A percentile compares a stretch with the other conserved stretches of the same genome.
These are phyloP conservation scores for Serilophus lunatus DNA, from an alignment of 2,113 vertebrate species.

Conservation along the genomic window DNA sequence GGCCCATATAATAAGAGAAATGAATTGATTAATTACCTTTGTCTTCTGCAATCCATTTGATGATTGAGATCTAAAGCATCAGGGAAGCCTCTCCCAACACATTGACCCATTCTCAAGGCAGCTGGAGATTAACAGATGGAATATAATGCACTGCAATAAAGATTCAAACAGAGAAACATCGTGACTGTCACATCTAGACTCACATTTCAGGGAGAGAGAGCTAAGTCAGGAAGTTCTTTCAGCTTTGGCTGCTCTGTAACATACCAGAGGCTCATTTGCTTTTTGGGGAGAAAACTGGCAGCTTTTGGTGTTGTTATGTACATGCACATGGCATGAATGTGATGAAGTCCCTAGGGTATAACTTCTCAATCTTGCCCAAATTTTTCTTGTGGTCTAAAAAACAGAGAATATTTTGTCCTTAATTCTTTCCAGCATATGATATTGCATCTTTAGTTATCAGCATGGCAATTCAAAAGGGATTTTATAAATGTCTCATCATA, in stretches of 20 bases:
- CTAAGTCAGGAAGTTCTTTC: background rate
- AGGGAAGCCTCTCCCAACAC: background rate
- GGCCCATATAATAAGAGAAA: background rate
- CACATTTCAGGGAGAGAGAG: background rate
- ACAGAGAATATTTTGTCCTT: background rate
- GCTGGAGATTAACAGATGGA: background rate
- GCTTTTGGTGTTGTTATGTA: background rate
- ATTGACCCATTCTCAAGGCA: background rate
- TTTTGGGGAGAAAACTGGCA: background rate
- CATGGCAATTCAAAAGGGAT: constrained; percentile 8
- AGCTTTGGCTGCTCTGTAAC: background rate
- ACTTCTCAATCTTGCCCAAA: background rate
- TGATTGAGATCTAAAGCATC: background rate
- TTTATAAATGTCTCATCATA: background rate
- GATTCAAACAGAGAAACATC: background rate
- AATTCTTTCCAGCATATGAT: background rate
- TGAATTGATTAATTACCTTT: background rate
- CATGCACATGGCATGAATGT: background rate
- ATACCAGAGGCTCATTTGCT: background rate
- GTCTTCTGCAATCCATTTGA: background rate
- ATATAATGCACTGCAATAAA: background rate
- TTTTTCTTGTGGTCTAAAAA: constrained; percentile 64
- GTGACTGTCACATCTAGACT: background rate
- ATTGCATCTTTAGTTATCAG: background rate
- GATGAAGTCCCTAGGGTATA: constrained; percentile 10